Evolutionary conservation across 1,140 invertebrate genomes (phyloP), one percentile per base, ranked within the genome.

Genomic region (Vanessa tameamea): DNA sequence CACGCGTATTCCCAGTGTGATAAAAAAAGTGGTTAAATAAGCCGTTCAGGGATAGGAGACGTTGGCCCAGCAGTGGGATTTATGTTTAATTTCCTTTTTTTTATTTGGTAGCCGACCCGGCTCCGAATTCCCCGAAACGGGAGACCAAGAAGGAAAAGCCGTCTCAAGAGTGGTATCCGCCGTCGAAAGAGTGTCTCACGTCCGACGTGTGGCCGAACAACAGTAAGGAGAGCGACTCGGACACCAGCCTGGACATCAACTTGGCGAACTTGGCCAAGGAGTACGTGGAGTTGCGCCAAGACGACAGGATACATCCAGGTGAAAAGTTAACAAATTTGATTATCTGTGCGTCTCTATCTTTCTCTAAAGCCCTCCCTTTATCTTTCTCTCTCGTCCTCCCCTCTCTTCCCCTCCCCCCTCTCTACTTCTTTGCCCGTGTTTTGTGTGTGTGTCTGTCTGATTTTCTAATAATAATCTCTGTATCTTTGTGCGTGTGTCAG

Each of bases 291-390:
- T 57, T 89, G 2, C 68, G 86, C 2, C 80, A 82, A 53, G 89
- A 91, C 64, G 82, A 89, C 9, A 72, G 89, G 37, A 48, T 91
- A 65, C 89, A 91, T 65, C 89, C 89, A 16, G 89, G 87, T 89
- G 72, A 15, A 47, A 16, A 14, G 48, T 15, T 63, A 15, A 11
- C 3, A 16, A 20, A 20, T 20, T 0, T 20, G 20, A 20, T 1
- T 20, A 31, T 31, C 26, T 31, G 26, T 31, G 26, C 26, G n/a
- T n/a, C n/a, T n/a, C 26, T 6, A 53, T 55, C 15, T 51, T 51
- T 51, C 20, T 20, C 20, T 20, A 20, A 20, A 20, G 1, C n/a
- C n/a, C 7, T 43, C 7, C 6, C 37, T 43, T 43, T 43, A 2
- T 9, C 37, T 43, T 6, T 11, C 37, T 43, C 37, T 37, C 7